Evolutionary conservation across 1,140 invertebrate genomes (phyloP).

Genomic region (Helicorthomorpha holstii): DNA sequence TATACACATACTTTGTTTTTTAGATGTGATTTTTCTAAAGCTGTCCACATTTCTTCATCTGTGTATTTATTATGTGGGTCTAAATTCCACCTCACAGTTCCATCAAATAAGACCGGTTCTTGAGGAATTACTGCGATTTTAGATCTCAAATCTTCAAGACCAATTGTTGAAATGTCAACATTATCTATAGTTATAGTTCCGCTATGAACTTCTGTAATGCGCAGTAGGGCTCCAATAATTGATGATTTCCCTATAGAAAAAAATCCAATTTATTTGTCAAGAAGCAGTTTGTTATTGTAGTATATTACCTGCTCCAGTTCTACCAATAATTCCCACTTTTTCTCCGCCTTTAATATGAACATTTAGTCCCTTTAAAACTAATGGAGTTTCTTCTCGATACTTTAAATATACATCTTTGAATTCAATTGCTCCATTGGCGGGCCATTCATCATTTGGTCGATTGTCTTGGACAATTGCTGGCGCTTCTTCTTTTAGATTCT

Average conservation of each 20-base stretch:
- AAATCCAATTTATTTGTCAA: slow-evolving; percentile 2
- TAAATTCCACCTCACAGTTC: slow-evolving; percentile 35
- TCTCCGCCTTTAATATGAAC: slow-evolving; percentile 30
- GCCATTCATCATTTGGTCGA: slow-evolving; percentile 22
- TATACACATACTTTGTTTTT: slow-evolving; percentile 21
- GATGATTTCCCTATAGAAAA: slow-evolving; percentile 21
- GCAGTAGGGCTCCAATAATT: slow-evolving; percentile 19
- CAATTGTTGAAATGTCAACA: slow-evolving; percentile 24
- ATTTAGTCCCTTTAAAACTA: slow-evolving; percentile 26
- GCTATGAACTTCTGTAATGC: slow-evolving; percentile 18
- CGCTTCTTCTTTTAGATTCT: slow-evolving; percentile 13
- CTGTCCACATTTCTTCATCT: slow-evolving; percentile 34
- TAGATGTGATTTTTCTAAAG: slow-evolving; percentile 31
- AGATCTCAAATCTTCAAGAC: slow-evolving; percentile 27
- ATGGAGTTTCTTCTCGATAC: slow-evolving; percentile 26
- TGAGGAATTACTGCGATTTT: slow-evolving; percentile 28
- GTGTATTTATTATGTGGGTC: slow-evolving; percentile 34
- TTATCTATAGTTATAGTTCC: slow-evolving; percentile 22
- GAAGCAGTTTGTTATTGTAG: not conserved
- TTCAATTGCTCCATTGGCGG: slow-evolving; percentile 22
- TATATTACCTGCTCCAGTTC: slow-evolving; percentile 30
- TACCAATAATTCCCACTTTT: slow-evolving; percentile 33
- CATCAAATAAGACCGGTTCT: slow-evolving; percentile 33
- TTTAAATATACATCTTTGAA: slow-evolving; percentile 26
- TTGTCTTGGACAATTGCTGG: slow-evolving; percentile 8